These are phyloP conservation scores for Sardina pilchardus DNA, from an alignment of 2,113 vertebrate genomes.

Conservation along the genomic window DNA sequence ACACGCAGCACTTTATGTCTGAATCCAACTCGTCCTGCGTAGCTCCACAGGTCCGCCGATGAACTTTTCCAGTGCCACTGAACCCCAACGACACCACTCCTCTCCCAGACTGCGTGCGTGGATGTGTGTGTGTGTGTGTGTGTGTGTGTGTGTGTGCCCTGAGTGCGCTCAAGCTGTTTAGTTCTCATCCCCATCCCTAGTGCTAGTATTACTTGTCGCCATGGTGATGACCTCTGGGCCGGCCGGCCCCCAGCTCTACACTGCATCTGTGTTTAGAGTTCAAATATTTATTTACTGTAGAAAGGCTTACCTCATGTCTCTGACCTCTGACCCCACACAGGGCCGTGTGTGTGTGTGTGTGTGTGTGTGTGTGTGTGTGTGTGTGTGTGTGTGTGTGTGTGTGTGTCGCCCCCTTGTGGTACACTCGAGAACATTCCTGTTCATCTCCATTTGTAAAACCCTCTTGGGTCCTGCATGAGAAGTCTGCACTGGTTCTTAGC, in stretches of 20 bases:
- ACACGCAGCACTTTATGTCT: background rate
- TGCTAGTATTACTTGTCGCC: background rate
- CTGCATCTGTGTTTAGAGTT: background rate
- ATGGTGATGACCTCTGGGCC: background rate
- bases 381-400: background rate
- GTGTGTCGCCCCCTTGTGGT: background rate
- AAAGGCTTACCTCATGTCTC: constrained; percentile 9
- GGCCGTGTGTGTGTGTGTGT: background rate
- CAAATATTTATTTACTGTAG: constrained; percentile 25
- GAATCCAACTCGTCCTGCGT: background rate
- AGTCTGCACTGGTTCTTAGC: background rate
- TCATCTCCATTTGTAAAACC: background rate
- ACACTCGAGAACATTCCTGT: background rate
- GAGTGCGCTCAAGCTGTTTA: background rate
- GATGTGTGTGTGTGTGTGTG: background rate
- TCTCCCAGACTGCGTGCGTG: background rate
- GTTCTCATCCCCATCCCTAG: background rate
- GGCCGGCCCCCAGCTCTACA: background rate
- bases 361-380: background rate
- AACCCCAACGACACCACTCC: background rate
- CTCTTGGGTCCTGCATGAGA: background rate
- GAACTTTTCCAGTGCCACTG: background rate
- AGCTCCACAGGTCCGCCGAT: background rate
- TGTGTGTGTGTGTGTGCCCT: background rate
- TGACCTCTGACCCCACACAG: background rate